Evolutionary conservation across 2,888 invertebrate genomes (phyloP), one percentile per base, ranked within the genome.

Genomic region (Actias luna): DNA sequence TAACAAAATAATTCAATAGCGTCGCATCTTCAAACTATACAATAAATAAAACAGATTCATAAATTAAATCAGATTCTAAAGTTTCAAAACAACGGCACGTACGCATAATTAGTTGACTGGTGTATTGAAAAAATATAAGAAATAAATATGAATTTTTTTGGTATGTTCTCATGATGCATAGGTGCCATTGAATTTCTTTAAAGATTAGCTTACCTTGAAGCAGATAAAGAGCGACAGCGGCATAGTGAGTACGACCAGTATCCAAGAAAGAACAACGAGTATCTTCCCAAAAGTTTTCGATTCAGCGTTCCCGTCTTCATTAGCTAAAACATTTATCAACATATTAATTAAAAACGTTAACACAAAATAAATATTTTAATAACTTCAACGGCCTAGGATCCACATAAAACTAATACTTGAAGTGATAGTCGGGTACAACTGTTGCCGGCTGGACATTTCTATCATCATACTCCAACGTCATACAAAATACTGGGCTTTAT

Each of bases 151-250:
- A 58, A 42, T 18, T 18, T 16, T 39, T 14, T 39, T 1, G n/a
- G 50, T 50, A 33, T n/a, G n/a, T n/a, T 22, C 46, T 29, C 1
- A 14, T 18, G 25, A 39, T 16, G 57, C 1, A 36, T 8, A 36
- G 16, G 25, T n/a, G n/a, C n/a, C n/a, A n/a, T n/a, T n/a, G n/a
- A n/a, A n/a, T n/a, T n/a, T n/a, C 14, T 14, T 33, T 22, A 22
- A 39, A 18, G 33, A 25, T 10, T 58, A 35, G 42, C 93, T 93
- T 93, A 98, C 98, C 96, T 98, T 98, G 83, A 98, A 97, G 85
- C 98, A 98, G 64, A 98, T 94, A 84, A 98, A 96, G 5, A 99
- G 93, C 0, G 98, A 98, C 78, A 99, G 97, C 0, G 98, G 98
- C 95, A 98, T 96, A 0, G 98, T 98, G 42, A 97, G 71, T 25